Conservation (phyloP, 2,797 vertebrate genomes). For the Clamator glandarius region DNA sequence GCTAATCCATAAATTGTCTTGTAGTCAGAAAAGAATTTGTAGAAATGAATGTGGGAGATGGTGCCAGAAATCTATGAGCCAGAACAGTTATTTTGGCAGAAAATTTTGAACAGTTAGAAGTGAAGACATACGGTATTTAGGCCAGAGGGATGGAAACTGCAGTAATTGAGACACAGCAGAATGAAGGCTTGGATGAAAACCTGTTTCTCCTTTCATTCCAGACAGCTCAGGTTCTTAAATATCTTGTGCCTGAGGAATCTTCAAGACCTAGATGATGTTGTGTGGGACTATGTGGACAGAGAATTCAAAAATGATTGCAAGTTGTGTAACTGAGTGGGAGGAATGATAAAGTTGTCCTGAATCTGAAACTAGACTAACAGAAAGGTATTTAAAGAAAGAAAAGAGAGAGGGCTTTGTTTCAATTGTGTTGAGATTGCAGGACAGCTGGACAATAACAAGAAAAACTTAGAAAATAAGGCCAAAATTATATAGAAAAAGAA, state of each 20-base stretch:
- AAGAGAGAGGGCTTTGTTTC: not conserved
- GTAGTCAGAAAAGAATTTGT: not conserved
- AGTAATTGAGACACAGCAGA: not conserved
- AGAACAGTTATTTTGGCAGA: constrained; percentile 19
- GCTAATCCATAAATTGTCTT: not conserved
- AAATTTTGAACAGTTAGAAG: not conserved
- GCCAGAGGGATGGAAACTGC: not conserved
- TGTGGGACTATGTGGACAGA: not conserved
- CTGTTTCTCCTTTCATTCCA: not conserved
- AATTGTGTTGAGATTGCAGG: not conserved
- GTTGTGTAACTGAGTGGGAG: not conserved
- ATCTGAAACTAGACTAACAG: not conserved
- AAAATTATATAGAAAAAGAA: not conserved
- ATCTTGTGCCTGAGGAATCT: not conserved
- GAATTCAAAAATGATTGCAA: not conserved
- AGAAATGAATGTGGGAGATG: not conserved
- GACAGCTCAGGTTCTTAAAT: not conserved
- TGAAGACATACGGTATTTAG: constrained; percentile 5
- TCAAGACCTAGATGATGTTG: not conserved
- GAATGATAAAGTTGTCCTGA: not conserved
- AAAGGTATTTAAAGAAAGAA: not conserved
- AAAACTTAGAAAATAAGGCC: not conserved
- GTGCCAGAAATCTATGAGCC: not conserved
- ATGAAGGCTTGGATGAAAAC: not conserved
- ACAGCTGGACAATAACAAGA: not conserved